Percentiles rank a stretch among this genome's conserved stretches.
Conservation (phyloP, 2,888 invertebrate genomes). For the Cryptophagus acutangulus region DNA sequence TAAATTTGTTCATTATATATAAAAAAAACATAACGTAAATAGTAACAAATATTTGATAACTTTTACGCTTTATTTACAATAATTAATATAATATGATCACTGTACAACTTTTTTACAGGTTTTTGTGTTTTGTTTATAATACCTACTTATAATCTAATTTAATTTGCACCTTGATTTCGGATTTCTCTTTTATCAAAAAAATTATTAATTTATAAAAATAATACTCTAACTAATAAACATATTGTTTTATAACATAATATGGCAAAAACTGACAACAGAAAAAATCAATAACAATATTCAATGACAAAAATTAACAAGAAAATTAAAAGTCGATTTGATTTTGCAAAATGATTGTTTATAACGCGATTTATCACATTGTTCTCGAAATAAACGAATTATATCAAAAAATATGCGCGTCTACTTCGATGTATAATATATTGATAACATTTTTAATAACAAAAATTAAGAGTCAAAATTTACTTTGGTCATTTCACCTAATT, state of each 20-base stretch:
- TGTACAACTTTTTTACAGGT: conserved; percentile 32
- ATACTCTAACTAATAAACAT: background rate
- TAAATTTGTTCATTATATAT: conserved; percentile 46
- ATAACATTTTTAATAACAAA: no score
- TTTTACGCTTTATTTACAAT: conserved; percentile 38
- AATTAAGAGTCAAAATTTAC: no score
- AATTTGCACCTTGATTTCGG: conserved; percentile 14
- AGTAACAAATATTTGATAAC: conserved; percentile 45
- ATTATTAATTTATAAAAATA: background rate
- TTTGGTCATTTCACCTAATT: no score
- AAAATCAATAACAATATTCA: conserved; percentile 10
- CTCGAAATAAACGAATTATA: no score
- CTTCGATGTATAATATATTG: no score
- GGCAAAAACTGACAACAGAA: background rate
- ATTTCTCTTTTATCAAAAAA: conserved; percentile 1
- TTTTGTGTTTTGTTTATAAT: conserved; percentile 2
- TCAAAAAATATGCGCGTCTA: no score
- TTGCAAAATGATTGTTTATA: conserved; percentile 3
- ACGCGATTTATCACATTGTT: conserved; percentile 3
- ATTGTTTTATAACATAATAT: background rate
- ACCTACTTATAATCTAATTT: conserved; percentile 3
- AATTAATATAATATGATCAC: conserved; percentile 37
- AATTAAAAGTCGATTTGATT: background rate
- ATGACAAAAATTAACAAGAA: conserved; percentile 11
- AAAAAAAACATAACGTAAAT: conserved; percentile 49